Conservation (phyloP, 2,113 vertebrate genomes). For the Piaya cayana region DNA sequence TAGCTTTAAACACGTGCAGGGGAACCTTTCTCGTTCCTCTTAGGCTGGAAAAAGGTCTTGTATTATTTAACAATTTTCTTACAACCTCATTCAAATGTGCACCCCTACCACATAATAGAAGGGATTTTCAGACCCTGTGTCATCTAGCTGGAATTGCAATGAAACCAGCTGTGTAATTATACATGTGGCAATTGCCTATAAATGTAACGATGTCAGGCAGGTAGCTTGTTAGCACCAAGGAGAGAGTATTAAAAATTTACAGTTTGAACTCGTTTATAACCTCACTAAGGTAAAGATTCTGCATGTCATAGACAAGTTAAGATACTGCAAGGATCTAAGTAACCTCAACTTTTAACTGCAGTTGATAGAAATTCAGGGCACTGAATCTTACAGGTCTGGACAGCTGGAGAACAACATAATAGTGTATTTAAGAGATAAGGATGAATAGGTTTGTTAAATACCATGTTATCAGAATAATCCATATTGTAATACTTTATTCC, state of each 20-base stretch:
- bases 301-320: background rate
- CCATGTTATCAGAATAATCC: background rate
- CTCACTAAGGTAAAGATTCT: background rate
- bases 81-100: background rate
- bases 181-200: background rate
- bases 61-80: background rate
- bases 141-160: background rate
- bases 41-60: background rate
- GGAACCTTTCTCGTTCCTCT: background rate
- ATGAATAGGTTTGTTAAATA: background rate
- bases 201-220: background rate
- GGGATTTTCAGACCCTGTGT: background rate
- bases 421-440: background rate
- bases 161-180: background rate
- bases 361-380: background rate
- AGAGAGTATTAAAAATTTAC: background rate
- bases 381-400: background rate
- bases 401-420: background rate
- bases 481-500: background rate
- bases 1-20: background rate
- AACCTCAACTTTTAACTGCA: background rate
- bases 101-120: background rate
- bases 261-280: background rate
- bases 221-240: background rate
- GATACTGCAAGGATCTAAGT: background rate